Percentiles rank a stretch among this genome's conserved stretches.
These are phyloP conservation scores for Timema cristinae DNA, from an alignment of 2,888 invertebrate species.

Conservation along the genomic window DNA sequence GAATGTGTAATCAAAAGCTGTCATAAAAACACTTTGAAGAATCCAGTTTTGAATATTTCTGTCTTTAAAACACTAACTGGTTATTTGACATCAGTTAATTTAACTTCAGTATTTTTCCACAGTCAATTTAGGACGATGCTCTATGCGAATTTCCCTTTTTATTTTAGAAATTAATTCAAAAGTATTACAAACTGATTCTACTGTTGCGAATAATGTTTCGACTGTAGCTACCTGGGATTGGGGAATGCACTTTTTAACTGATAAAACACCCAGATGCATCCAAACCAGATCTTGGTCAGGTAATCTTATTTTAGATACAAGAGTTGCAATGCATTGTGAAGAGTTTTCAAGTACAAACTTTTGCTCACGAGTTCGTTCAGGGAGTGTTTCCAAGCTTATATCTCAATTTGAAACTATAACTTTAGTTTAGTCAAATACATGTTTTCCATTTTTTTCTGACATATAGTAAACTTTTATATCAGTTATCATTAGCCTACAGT, in stretches of 20 bases:
- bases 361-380: constrained; percentile 19
- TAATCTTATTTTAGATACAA: constrained; percentile 16
- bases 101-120: not conserved
- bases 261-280: not conserved
- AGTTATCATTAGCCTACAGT: no score
- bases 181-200: no score
- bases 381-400: constrained; percentile 27
- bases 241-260: no score
- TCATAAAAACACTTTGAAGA: no score
- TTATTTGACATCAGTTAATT: no score
- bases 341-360: constrained; percentile 14
- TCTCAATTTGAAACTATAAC: constrained; percentile 23
- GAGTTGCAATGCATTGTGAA: constrained; percentile 2
- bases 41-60: no score
- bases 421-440: not conserved
- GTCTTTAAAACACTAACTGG: no score
- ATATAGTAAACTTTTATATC: no score
- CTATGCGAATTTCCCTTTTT: constrained; percentile 18
- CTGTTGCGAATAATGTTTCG: no score
- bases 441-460: no score
- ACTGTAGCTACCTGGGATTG: no score
- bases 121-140: constrained; percentile 16
- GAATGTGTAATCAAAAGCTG: no score
- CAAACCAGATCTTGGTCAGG: constrained; percentile 21
- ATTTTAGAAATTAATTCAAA: constrained; percentile 15